These are phyloP conservation scores for Contarinia nasturtii DNA, from an alignment of 1,140 invertebrate genomes.

Conservation along the genomic window DNA sequence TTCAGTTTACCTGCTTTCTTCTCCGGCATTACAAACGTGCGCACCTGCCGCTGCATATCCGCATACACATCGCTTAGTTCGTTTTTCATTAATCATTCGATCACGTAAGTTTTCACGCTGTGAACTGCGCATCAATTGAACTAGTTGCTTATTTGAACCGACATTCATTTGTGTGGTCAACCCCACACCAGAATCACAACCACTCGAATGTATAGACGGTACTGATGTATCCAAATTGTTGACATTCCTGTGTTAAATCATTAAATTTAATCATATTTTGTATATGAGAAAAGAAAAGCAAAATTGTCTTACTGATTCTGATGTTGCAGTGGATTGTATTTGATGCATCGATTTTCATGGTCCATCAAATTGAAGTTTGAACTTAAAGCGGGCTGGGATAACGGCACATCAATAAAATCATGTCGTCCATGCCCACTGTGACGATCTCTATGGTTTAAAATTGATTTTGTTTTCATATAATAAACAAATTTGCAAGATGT, in stretches of 20 bases:
- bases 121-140: not conserved
- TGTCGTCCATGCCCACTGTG: constrained; percentile 11
- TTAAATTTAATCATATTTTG: not conserved
- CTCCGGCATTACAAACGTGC: not conserved
- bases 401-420: constrained; percentile 23
- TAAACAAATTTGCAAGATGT: too few relatives aligned
- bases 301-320: not conserved
- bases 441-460: not conserved
- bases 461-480: too few relatives aligned
- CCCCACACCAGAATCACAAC: constrained; percentile 53
- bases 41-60: not conserved
- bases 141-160: constrained; percentile 32
- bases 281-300: not conserved
- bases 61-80: not conserved
- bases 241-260: not conserved
- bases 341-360: not conserved
- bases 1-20: constrained; percentile 4
- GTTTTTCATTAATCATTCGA: not conserved
- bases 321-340: constrained; percentile 1
- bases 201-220: constrained; percentile 58
- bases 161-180: constrained; percentile 28
- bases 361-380: constrained; percentile 7
- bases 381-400: constrained; percentile 21
- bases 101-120: not conserved
- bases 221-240: constrained; percentile 38